phyloP scores from a whole-genome alignment of 1,140 invertebrate species.

The Drosophila bipectinata region DNA sequence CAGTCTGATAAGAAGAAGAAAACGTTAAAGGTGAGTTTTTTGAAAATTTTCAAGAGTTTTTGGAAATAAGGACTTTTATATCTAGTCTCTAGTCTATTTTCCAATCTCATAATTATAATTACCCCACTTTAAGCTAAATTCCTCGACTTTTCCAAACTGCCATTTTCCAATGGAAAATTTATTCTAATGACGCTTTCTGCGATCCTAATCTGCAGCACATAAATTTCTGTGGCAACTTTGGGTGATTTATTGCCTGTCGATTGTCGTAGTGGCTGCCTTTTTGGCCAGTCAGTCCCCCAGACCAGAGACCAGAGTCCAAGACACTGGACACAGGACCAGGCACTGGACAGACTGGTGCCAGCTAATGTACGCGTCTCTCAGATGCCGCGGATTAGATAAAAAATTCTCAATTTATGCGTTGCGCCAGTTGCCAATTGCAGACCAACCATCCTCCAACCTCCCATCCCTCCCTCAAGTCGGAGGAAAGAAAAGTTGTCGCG shows the following conservation, averaged over 20 bases:
- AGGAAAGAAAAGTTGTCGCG: slow-evolving; percentile 68
- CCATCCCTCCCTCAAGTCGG: neutral
- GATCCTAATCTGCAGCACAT: slow-evolving; percentile 80
- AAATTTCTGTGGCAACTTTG: slow-evolving; percentile 81
- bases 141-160: slow-evolving; percentile 12
- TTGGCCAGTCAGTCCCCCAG: slow-evolving; percentile 28
- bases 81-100: neutral
- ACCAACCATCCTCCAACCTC: slow-evolving; percentile 4
- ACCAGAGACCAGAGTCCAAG: slow-evolving; percentile 17
- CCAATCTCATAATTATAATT: slow-evolving; percentile 22
- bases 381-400: slow-evolving; percentile 82
- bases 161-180: slow-evolving; percentile 70
- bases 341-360: slow-evolving; percentile 49
- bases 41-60: too few species aligned
- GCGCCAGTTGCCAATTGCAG: slow-evolving; percentile 78
- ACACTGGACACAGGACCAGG: slow-evolving; percentile 1
- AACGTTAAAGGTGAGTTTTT: slow-evolving; percentile 18
- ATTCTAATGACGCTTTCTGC: slow-evolving; percentile 74
- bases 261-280: slow-evolving; percentile 61
- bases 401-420: slow-evolving; percentile 81
- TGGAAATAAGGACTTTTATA: too few species aligned
- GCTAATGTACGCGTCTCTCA: slow-evolving; percentile 78
- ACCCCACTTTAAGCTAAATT: slow-evolving; percentile 7
- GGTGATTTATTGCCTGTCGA: slow-evolving; percentile 81
- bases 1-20: slow-evolving; percentile 14